Evolutionary conservation across 37 sponge, comb jelly and placozoan species (phyloP).

Genomic region (Halichondria panicea): DNA sequence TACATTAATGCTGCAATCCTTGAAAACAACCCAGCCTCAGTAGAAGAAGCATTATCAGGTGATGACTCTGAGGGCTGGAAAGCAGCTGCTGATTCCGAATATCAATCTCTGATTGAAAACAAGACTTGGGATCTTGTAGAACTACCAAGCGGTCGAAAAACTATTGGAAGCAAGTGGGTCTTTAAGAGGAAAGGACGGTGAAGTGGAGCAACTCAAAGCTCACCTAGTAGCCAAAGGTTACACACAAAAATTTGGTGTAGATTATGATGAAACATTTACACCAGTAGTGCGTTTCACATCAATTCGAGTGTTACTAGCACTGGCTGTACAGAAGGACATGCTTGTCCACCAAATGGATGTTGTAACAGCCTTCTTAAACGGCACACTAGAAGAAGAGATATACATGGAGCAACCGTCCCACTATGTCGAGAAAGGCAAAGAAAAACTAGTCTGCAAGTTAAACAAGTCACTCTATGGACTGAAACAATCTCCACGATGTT

Average conservation of each 20-base stretch:
- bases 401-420: constrained; percentile 47
- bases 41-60: constrained; percentile 25
- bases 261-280: constrained; percentile 42
- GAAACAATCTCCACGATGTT: constrained; percentile 22
- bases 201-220: constrained; percentile 35
- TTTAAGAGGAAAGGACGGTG: constrained; percentile 29
- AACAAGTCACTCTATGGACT: constrained; percentile 20
- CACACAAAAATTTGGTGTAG: constrained; percentile 30
- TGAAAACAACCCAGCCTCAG: neutral
- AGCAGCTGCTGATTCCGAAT: constrained; percentile 43
- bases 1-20: too few species aligned
- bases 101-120: constrained; percentile 43
- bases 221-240: constrained; percentile 37
- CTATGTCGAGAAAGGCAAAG: constrained; percentile 14
- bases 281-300: constrained; percentile 35
- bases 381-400: constrained; percentile 26
- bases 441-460: constrained; percentile 28
- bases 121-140: constrained; percentile 49
- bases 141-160: constrained; percentile 11
- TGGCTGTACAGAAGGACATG: constrained; percentile 54
- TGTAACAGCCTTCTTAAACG: constrained; percentile 48
- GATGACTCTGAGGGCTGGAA: constrained; percentile 34
- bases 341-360: constrained; percentile 51
- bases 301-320: constrained; percentile 25
- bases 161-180: constrained; percentile 43